phyloP scores from a whole-genome alignment of 2,797 vertebrate genomes.

The Acanthurus tractus region DNA sequence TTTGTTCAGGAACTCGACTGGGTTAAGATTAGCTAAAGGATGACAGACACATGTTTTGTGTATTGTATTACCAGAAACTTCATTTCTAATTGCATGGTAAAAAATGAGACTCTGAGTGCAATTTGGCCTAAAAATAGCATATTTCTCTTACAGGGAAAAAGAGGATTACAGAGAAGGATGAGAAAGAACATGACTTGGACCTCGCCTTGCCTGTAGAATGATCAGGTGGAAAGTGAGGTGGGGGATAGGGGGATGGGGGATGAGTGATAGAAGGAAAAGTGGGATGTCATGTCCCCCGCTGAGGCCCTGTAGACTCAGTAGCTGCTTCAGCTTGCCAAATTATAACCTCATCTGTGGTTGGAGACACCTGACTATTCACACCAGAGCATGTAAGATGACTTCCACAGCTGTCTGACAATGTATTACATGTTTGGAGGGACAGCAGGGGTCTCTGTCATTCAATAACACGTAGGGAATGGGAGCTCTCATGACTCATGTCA shows the following conservation, averaged over 20 bases:
- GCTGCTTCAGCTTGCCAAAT: constrained; percentile 78
- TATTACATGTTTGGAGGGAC: constrained; percentile 81
- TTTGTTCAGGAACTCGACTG: constrained; percentile 9
- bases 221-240: constrained; percentile 54
- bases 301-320: constrained; percentile 79
- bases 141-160: constrained; percentile 24
- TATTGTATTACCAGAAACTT: constrained; percentile 28
- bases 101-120: background rate
- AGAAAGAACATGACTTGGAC: constrained; percentile 30
- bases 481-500: constrained; percentile 74
- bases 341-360: constrained; percentile 79
- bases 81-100: constrained; percentile 14
- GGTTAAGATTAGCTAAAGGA: constrained; percentile 7
- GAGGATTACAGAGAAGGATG: constrained; percentile 28
- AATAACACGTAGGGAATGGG: constrained; percentile 67
- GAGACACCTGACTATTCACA: constrained; percentile 81
- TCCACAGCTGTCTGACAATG: constrained; percentile 77
- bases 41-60: constrained; percentile 29
- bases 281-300: constrained; percentile 72
- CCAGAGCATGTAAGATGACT: constrained; percentile 74
- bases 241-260: constrained; percentile 44
- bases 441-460: constrained; percentile 80
- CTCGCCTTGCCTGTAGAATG: constrained; percentile 39
- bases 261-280: constrained; percentile 77
- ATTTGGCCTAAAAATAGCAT: constrained; percentile 22